Base-by-base conservation (phyloP, 2,888 invertebrate genomes). In the Nymphalis urticae region DNA sequence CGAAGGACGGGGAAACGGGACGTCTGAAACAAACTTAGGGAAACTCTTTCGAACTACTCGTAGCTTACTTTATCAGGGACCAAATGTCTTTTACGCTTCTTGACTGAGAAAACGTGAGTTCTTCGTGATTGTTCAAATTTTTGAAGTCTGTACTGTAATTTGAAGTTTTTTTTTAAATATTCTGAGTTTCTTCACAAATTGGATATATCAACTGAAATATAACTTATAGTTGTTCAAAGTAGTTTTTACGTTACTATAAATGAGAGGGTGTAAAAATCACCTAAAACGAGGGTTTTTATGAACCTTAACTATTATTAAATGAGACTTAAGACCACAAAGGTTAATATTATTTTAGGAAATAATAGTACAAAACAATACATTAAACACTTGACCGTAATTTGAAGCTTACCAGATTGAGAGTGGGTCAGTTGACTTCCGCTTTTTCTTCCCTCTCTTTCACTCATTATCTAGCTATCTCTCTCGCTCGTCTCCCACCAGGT, bases 11-110 rank as follows among this genome's bases (percentile, higher is more conserved):
- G 68, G 62, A 72, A 54, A 62, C 66, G 69, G 53, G 61, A 66
- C 66, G 69, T 74, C 73, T 73, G 51, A 71, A 73, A 72, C 70
- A 75, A 74, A 75, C 73, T 75, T 68, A 60, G 48, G 36, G 64
- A 66, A 72, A 72, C 71, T 72, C 66, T 60, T 50, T 48, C 48
- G 19, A 71, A 72, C 70, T 70, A 64, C 61, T 70, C 67, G 60
- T 70, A 73, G 72, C 73, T 74, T 75, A 72, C 70, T 73, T 73
- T 72, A 75, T 73, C 66, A 68, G 48, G 62, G 64, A 67, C 59
- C 56, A 48, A 68, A 72, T 24, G 66, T 68, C 70, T 65, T 69
- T 72, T 72, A 63, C 62, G 50, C 59, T 50, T 64, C 51, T 56
- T 58, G 63, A 48, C 48, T 62, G 48, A 16, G n/a, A 17, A 60